Evolutionary conservation across 2,113 vertebrate genomes (phyloP).

Genomic region (Fukomys damarensis): DNA sequence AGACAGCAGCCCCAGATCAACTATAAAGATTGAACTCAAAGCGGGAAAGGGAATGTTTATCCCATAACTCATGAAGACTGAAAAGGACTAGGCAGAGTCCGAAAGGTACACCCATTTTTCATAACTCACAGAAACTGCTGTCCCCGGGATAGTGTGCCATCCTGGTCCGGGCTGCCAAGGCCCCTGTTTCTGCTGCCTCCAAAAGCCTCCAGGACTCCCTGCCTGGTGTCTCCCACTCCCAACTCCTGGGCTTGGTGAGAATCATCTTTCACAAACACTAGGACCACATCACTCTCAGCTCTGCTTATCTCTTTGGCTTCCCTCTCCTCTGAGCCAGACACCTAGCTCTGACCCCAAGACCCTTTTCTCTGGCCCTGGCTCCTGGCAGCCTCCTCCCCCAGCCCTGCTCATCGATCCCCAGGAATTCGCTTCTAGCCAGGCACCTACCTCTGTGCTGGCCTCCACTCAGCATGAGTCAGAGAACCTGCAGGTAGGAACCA

Average conservation of each 20-base stretch:
- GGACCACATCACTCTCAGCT: background rate
- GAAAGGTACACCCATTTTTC: background rate
- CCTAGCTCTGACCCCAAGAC: constrained; percentile 13
- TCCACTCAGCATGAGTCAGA: background rate
- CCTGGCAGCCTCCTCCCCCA: background rate
- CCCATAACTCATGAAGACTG: background rate
- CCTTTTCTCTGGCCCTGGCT: background rate
- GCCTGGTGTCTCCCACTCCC: background rate
- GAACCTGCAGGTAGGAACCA: background rate
- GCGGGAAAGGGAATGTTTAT: background rate
- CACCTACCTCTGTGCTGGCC: background rate
- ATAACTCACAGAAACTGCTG: background rate
- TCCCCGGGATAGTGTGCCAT: background rate
- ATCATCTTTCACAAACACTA: constrained; percentile 49
- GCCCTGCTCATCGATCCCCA: background rate
- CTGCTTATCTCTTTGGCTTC: background rate
- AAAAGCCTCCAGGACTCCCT: background rate
- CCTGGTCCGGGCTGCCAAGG: background rate
- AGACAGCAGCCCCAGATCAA: background rate
- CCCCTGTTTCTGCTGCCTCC: background rate
- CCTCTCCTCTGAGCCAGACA: background rate
- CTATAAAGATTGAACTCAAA: background rate
- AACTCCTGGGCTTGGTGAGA: background rate
- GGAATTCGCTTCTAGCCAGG: constrained; percentile 54
- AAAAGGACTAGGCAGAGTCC: background rate